phyloP scores from a whole-genome alignment of 2,888 invertebrate species.

The Amiota communis region DNA sequence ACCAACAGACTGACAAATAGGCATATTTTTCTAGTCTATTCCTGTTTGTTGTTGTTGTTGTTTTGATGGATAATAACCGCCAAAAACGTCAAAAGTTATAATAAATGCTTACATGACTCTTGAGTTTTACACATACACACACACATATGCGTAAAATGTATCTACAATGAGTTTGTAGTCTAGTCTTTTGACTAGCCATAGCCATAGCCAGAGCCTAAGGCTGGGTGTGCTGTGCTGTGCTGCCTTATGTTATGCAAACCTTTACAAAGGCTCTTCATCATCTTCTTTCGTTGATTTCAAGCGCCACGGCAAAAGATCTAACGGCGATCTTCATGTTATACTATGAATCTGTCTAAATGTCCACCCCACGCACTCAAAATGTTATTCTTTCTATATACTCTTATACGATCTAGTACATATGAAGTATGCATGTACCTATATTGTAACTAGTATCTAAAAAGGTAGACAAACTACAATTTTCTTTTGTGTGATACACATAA shows the following conservation, averaged over 20 bases:
- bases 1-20: background rate
- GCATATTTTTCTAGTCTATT: background rate
- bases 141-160: background rate
- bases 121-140: background rate
- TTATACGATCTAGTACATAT: background rate
- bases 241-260: constrained; percentile 26
- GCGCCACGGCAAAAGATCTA: constrained; percentile 65
- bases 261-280: constrained; percentile 8
- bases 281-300: constrained; percentile 35
- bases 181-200: too few relatives aligned
- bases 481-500: constrained; percentile 26
- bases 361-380: constrained; percentile 55
- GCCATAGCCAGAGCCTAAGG: too few relatives aligned
- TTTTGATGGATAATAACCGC: constrained; percentile 28
- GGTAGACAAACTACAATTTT: background rate
- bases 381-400: background rate
- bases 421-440: background rate
- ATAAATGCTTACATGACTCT: constrained; percentile 24
- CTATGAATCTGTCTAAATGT: constrained; percentile 52
- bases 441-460: too few relatives aligned
- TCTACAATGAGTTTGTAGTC: too few relatives aligned
- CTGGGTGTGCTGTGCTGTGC: background rate
- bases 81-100: constrained; percentile 29
- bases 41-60: background rate
- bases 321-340: constrained; percentile 44